Conservation (phyloP, 2,797 vertebrate species). For the Anniella stebbinsi region DNA sequence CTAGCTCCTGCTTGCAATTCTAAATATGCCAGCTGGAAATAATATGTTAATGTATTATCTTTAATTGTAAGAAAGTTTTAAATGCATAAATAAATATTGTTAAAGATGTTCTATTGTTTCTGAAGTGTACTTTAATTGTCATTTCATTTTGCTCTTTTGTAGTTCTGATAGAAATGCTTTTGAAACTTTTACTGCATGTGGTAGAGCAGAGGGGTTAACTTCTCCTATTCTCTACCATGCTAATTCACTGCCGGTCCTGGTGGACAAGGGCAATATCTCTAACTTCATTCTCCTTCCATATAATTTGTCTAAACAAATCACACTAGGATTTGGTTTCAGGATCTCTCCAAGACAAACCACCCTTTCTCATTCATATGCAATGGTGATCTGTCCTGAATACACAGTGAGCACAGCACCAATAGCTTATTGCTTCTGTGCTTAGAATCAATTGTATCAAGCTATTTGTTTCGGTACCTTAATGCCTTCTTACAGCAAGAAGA, state of each 20-base stretch:
- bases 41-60: background rate
- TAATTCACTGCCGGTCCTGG: background rate
- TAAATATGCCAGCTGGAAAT: slow-evolving; percentile 1
- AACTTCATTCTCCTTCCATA: background rate
- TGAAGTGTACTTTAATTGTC: background rate
- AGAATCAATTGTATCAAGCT: slow-evolving; percentile 34
- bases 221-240: background rate
- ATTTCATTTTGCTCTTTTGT: background rate
- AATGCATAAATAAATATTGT: background rate
- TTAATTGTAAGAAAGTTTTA: slow-evolving; percentile 4
- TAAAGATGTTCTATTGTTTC: background rate
- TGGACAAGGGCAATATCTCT: background rate
- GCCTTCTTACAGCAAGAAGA: background rate
- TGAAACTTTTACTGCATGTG: background rate
- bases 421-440: slow-evolving; percentile 2
- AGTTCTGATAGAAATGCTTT: slow-evolving; percentile 33
- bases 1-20: background rate
- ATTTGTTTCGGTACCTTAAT: slow-evolving; percentile 45
- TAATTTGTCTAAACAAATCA: slow-evolving; percentile 7
- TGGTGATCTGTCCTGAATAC: slow-evolving; percentile 20
- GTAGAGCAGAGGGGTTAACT: background rate
- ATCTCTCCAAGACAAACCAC: background rate
- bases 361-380: slow-evolving; percentile 38
- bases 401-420: slow-evolving; percentile 22
- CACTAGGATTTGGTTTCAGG: background rate